A percentile compares a stretch with the other conserved stretches of the same genome.
Conservation (phyloP, 2,888 invertebrate species). For the Sycophila texana region DNA sequence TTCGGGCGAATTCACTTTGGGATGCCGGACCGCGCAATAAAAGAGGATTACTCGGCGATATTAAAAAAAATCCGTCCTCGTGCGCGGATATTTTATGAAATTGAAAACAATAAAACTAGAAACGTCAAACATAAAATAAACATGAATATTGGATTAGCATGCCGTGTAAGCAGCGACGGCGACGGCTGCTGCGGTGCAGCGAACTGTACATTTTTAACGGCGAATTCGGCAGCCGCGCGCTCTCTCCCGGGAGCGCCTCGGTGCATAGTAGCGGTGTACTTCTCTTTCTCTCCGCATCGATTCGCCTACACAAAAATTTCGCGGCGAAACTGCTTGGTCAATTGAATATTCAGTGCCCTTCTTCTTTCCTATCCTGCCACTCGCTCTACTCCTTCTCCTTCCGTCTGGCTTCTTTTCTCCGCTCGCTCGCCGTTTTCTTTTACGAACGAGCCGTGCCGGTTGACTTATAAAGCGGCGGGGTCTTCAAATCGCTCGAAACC, state of each 20-base stretch:
- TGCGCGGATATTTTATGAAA: background rate
- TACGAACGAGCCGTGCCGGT: background rate
- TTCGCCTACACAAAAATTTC: slow-evolving; percentile 35
- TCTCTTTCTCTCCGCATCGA: slow-evolving; percentile 13
- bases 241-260: background rate
- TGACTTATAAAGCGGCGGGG: background rate
- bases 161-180: slow-evolving; percentile 15
- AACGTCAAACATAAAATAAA: slow-evolving; percentile 38
- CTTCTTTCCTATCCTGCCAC: background rate
- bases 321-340: slow-evolving; percentile 11
- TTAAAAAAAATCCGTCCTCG: background rate
- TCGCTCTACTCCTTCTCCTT: background rate
- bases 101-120: slow-evolving; percentile 46
- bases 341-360: slow-evolving; percentile 44
- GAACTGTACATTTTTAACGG: slow-evolving; percentile 44
- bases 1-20: too few relatives aligned
- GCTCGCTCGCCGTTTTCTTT: background rate
- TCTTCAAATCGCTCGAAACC: slow-evolving; percentile 38
- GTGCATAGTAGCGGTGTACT: background rate
- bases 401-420: background rate
- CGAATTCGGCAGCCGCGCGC: background rate
- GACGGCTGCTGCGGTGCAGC: slow-evolving; percentile 32
- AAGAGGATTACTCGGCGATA: background rate
- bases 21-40: background rate
- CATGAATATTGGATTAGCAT: slow-evolving; percentile 48